A percentile compares a stretch with the other conserved stretches of the same genome.
Conservation (phyloP, 2,888 invertebrate genomes). For the Coleophora deauratella region DNA sequence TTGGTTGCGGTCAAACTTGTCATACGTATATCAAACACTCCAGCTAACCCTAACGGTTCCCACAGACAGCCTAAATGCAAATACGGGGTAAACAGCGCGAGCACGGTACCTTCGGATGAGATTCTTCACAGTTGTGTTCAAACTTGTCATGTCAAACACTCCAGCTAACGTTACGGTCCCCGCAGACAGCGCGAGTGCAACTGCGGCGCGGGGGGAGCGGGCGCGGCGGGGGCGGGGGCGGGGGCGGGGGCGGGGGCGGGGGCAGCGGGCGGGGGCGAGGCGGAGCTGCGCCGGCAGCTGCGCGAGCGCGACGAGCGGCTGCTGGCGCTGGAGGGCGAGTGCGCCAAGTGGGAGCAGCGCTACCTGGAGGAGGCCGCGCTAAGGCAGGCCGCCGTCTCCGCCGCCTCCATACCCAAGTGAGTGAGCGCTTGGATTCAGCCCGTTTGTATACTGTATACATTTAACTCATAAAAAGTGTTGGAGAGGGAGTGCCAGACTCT, state of each 20-base stretch:
- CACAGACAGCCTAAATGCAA: too few species aligned
- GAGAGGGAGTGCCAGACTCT: neutral
- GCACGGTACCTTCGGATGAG: too few species aligned
- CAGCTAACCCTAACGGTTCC: too few species aligned
- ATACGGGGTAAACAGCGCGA: too few species aligned
- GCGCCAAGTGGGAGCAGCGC: slow-evolving; percentile 89
- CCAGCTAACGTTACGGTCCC: neutral
- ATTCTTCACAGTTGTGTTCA: too few species aligned
- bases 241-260: slow-evolving; percentile 25
- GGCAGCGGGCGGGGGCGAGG: slow-evolving; percentile 51
- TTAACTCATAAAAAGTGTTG: neutral
- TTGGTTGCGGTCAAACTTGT: too few species aligned
- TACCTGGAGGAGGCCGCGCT: slow-evolving; percentile 86
- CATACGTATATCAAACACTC: too few species aligned
- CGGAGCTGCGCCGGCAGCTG: slow-evolving; percentile 66
- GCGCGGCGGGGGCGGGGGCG: slow-evolving; percentile 72
- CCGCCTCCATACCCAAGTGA: slow-evolving; percentile 80
- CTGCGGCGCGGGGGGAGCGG: slow-evolving; percentile 45
- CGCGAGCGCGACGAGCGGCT: slow-evolving; percentile 62
- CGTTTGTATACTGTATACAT: too few species aligned
- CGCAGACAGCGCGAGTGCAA: slow-evolving; percentile 46
- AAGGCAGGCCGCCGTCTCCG: slow-evolving; percentile 82
- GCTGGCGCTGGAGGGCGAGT: slow-evolving; percentile 82
- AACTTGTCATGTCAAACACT: too few species aligned
- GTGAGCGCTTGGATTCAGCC: too few species aligned